phyloP scores from a whole-genome alignment of 2,113 vertebrate species.

The Cyprinodon tularosa region DNA sequence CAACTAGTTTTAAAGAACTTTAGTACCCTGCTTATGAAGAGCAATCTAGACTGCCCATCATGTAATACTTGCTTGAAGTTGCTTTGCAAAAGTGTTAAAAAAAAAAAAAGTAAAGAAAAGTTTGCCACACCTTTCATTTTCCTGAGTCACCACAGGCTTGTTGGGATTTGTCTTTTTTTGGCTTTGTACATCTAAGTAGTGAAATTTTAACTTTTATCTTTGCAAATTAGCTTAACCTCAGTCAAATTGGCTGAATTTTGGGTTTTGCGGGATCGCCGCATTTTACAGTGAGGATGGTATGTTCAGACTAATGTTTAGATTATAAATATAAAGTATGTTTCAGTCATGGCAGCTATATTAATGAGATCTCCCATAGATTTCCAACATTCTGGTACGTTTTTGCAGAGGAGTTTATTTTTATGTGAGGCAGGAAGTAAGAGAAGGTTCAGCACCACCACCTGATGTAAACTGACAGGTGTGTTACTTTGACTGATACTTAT shows the following conservation, averaged over 20 bases:
- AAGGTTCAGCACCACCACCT: not conserved
- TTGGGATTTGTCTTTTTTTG: too few relatives aligned
- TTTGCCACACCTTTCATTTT: too few relatives aligned
- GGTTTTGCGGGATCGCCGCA: too few relatives aligned
- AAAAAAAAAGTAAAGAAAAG: too few relatives aligned
- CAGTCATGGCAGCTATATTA: constrained; percentile 8
- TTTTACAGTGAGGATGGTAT: too few relatives aligned
- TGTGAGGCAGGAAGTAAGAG: not conserved
- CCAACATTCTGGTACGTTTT: not conserved
- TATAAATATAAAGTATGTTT: too few relatives aligned
- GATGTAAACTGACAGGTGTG: not conserved
- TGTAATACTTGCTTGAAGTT: not conserved
- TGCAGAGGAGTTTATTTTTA: not conserved
- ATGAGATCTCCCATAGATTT: not conserved
- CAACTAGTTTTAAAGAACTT: constrained; percentile 11
- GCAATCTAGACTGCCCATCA: not conserved
- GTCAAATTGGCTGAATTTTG: too few relatives aligned
- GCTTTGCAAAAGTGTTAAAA: not conserved
- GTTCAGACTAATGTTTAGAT: not conserved
- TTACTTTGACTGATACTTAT: not conserved
- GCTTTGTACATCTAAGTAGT: too few relatives aligned
- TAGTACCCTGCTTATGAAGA: not conserved
- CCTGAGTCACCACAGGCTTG: too few relatives aligned
- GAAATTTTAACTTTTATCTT: too few relatives aligned
- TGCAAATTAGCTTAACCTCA: too few relatives aligned